Conservation (phyloP, 2,113 vertebrate species). For the Chaetura pelagica region DNA sequence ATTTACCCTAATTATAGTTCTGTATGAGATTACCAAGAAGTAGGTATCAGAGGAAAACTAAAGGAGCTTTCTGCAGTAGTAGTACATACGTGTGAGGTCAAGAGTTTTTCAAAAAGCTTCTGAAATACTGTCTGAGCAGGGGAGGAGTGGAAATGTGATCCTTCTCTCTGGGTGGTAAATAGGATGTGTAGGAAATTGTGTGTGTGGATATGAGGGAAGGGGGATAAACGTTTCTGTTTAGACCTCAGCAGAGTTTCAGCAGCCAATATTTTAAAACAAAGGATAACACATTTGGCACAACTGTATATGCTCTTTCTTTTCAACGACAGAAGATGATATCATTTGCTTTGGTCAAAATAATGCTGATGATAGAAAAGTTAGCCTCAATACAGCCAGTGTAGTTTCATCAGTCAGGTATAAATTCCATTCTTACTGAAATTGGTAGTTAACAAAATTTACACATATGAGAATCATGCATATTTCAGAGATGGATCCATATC, state of each 20-base stretch:
- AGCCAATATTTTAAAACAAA: slow-evolving; percentile 17
- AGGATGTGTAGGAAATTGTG: slow-evolving; percentile 37
- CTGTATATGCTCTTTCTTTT: not conserved
- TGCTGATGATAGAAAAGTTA: not conserved
- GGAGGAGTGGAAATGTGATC: slow-evolving; percentile 38
- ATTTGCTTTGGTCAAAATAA: not conserved
- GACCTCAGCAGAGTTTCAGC: slow-evolving; percentile 32
- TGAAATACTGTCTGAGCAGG: slow-evolving; percentile 8
- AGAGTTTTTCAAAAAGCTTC: slow-evolving; percentile 40
- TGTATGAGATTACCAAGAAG: slow-evolving; percentile 1
- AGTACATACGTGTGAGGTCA: slow-evolving; percentile 25
- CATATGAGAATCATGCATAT: not conserved
- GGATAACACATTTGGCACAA: not conserved
- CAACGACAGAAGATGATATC: not conserved
- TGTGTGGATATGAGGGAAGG: not conserved
- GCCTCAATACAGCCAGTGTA: not conserved
- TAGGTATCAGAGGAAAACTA: slow-evolving; percentile 27
- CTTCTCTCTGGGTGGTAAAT: slow-evolving; percentile 52
- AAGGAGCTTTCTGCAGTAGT: slow-evolving; percentile 11
- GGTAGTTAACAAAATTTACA: not conserved
- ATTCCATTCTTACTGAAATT: not conserved
- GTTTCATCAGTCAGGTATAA: too few relatives aligned
- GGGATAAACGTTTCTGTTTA: not conserved
- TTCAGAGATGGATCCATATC: not conserved
- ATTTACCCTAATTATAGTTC: slow-evolving; percentile 10